Percentiles rank a stretch among this genome's conserved stretches.
Evolutionary conservation across 64 coral and sea anemone genomes (phyloP).

Genomic region (Platygyra sinensis): DNA sequence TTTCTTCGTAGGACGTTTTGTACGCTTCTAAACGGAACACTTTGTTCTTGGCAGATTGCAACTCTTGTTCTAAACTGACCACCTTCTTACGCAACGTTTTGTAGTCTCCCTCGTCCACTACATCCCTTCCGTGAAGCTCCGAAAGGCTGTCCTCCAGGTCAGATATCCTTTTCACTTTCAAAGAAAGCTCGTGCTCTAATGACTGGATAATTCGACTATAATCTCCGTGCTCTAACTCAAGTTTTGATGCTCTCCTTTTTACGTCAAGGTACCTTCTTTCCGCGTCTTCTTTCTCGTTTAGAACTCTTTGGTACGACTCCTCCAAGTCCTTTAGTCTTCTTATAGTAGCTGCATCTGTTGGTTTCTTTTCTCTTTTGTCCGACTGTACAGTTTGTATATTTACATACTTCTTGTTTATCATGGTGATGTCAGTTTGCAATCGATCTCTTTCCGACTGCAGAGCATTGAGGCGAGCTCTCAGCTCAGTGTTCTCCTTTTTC

Average conservation of each 20-base stretch:
- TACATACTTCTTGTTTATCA: slow-evolving; percentile 81
- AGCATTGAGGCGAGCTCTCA: slow-evolving; percentile 82
- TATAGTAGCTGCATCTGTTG: slow-evolving; percentile 56
- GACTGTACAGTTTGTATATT: slow-evolving; percentile 62
- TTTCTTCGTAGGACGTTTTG: slow-evolving; percentile 95
- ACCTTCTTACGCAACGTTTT: slow-evolving; percentile 79
- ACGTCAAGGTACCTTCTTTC: slow-evolving; percentile 76
- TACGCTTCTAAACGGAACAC: slow-evolving; percentile 87
- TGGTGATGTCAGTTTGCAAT: slow-evolving; percentile 73
- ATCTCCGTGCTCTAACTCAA: slow-evolving; percentile 85
- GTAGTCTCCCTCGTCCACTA: slow-evolving; percentile 87
- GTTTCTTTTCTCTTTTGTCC: slow-evolving; percentile 71
- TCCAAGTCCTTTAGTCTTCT: slow-evolving; percentile 87
- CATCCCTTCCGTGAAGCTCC: slow-evolving; percentile 82
- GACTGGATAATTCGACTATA: slow-evolving; percentile 66
- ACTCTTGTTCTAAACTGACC: slow-evolving; percentile 85
- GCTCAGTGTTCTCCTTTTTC: slow-evolving; percentile 80
- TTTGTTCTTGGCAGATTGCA: slow-evolving; percentile 90
- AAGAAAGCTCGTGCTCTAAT: slow-evolving; percentile 71
- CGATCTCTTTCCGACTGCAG: slow-evolving; percentile 79
- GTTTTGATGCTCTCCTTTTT: slow-evolving; percentile 62
- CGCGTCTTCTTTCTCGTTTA: slow-evolving; percentile 80
- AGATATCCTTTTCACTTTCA: slow-evolving; percentile 72
- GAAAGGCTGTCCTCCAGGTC: slow-evolving; percentile 82
- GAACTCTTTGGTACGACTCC: slow-evolving; percentile 68